Percentiles rank a stretch among this genome's conserved stretches.
These are phyloP conservation scores for Terrapene triunguis DNA, from an alignment of 2,113 vertebrate genomes.

Conservation along the genomic window DNA sequence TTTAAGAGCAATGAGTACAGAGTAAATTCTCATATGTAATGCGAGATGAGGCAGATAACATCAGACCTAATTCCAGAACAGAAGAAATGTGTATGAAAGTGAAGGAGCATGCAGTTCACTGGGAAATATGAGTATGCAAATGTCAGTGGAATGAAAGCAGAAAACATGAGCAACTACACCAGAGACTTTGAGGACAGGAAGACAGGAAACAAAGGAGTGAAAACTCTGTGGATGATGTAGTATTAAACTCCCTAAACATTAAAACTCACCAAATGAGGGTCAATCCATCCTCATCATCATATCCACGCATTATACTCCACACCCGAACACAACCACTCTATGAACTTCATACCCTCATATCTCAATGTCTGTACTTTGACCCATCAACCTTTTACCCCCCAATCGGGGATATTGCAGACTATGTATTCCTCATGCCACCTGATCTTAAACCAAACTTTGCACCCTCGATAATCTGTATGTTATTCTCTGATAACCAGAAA, in stretches of 20 bases:
- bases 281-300: no score
- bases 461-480: no score
- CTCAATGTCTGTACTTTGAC: no score
- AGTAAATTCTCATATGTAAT: background rate
- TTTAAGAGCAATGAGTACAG: background rate
- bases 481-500: no score
- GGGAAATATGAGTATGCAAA: background rate
- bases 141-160: background rate
- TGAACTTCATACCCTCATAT: no score
- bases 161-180: background rate
- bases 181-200: background rate
- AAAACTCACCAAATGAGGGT: no score
- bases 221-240: background rate
- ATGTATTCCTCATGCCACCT: no score
- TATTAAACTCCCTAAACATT: background rate
- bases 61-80: background rate
- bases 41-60: background rate
- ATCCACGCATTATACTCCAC: no score
- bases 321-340: no score
- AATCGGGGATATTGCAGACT: no score
- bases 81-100: background rate
- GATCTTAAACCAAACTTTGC: no score
- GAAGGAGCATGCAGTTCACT: background rate
- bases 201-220: background rate
- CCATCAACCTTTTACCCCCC: no score